These are phyloP conservation scores for Platycheirus rosarum DNA, from an alignment of 2,888 invertebrate species.

Conservation along the genomic window DNA sequence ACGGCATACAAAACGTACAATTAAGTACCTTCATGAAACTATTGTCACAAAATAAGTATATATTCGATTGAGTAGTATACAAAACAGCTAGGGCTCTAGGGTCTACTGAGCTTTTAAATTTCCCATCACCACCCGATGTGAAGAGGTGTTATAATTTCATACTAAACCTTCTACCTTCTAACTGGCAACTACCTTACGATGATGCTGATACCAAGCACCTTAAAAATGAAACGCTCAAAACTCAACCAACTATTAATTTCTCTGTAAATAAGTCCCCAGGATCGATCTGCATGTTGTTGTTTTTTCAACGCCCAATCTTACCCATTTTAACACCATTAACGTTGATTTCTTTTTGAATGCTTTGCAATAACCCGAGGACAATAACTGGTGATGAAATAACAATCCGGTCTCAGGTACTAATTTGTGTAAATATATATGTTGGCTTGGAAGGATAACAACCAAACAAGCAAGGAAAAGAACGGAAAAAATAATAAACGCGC, in stretches of 20 bases:
- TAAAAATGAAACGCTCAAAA: constrained; percentile 8
- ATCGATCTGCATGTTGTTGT: constrained; percentile 47
- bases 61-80: too few relatives aligned
- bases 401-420: constrained; percentile 72
- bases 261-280: neutral
- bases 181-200: neutral
- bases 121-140: constrained; percentile 30
- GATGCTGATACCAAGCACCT: neutral
- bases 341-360: constrained; percentile 76
- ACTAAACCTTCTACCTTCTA: neutral
- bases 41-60: too few relatives aligned
- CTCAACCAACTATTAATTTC: neutral
- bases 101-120: too few relatives aligned
- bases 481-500: constrained; percentile 33
- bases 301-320: constrained; percentile 73
- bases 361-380: constrained; percentile 76
- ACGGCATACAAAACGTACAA: too few relatives aligned
- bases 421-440: constrained; percentile 70
- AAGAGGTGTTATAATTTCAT: constrained; percentile 25
- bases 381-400: constrained; percentile 74
- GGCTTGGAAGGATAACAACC: constrained; percentile 50
- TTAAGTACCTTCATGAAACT: too few relatives aligned
- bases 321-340: constrained; percentile 75
- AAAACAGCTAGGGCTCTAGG: too few relatives aligned
- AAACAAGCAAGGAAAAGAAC: constrained; percentile 25